phyloP scores from a whole-genome alignment of 2,113 vertebrate species.

The Callipepla californica region DNA sequence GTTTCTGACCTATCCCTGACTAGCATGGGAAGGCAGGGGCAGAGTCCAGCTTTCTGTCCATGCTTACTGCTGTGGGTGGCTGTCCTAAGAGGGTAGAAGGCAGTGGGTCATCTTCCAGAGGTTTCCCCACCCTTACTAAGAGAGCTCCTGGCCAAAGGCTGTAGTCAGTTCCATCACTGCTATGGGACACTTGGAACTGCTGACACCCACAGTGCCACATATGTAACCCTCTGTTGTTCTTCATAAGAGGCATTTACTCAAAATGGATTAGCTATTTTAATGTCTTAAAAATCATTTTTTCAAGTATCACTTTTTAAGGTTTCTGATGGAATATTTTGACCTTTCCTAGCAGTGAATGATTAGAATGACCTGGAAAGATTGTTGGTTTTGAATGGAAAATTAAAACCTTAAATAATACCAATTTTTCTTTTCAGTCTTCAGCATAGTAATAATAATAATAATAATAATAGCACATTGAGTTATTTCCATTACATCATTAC shows the following conservation, averaged over 20 bases:
- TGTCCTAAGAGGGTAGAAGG: neutral
- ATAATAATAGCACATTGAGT: constrained; percentile 44
- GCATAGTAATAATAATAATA: neutral
- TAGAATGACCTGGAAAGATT: constrained; percentile 35
- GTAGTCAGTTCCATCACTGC: neutral
- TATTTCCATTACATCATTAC: constrained; percentile 80
- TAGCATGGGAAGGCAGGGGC: neutral
- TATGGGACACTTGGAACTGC: neutral
- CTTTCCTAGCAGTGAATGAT: constrained; percentile 21
- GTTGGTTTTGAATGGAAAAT: constrained; percentile 71
- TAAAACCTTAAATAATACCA: constrained; percentile 53
- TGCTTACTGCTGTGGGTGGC: neutral
- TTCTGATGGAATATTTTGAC: constrained; percentile 52
- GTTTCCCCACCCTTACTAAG: neutral
- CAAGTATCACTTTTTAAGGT: neutral
- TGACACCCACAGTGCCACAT: neutral
- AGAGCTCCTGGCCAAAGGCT: neutral
- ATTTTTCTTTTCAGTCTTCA: constrained; percentile 61
- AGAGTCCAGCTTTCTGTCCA: neutral
- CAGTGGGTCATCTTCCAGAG: neutral
- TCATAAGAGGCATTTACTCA: neutral
- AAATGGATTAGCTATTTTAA: neutral
- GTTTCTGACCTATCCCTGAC: neutral
- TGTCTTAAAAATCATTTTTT: neutral
- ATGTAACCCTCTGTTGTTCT: neutral